Evolutionary conservation across 35 echinoderm and acorn worm genomes (phyloP), one percentile per base, ranked within the genome.

Genomic region (Chiridota heheva): DNA sequence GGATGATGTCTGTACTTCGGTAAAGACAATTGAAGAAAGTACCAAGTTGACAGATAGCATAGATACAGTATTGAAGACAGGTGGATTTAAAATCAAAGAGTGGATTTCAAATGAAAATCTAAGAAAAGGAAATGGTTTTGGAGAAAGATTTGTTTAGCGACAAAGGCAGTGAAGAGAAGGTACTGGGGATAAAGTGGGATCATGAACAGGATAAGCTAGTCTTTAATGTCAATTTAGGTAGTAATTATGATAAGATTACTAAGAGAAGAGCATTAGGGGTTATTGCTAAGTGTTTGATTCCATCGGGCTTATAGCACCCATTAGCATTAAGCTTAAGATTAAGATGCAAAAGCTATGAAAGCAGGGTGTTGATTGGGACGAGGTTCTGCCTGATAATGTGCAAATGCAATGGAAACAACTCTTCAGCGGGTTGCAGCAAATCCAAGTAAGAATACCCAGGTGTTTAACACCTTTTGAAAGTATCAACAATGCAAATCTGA

Each of bases 1-100:
- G 56, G 83, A 86, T 12, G 83, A 86, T 33, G 41, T 86, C 6
- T 86, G 83, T 41, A 60, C 45, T 2, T 86, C 83, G 24, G 83
- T 86, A 6, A 5, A 2, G 6, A 65, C 24, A 0, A 31, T 64
- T 6, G 71, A 76, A 4, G 22, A 76, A 39, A 41, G 35, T 0
- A 46, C 13, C 3, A 3, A 40, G 7, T 13, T 65, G 3, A 76
- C 83, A 0, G 2, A 53, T 2, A 58, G 66, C 13, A 32, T 76
- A n/a, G 70, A 86, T 40, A 33, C 1, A 5, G 56, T 86, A 1
- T 35, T 86, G 1, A 16, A 31, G 7, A 17, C 45, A 16, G 70
- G 83, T 0, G 83, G 83, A 28, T 86, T 86, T 22, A 86, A 76
- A 44, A 43, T 83, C 15, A 83, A 83, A 22, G 69, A 64, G 20